phyloP scores from a whole-genome alignment of 2,797 vertebrate species.

The Carcharodon carcharias region DNA sequence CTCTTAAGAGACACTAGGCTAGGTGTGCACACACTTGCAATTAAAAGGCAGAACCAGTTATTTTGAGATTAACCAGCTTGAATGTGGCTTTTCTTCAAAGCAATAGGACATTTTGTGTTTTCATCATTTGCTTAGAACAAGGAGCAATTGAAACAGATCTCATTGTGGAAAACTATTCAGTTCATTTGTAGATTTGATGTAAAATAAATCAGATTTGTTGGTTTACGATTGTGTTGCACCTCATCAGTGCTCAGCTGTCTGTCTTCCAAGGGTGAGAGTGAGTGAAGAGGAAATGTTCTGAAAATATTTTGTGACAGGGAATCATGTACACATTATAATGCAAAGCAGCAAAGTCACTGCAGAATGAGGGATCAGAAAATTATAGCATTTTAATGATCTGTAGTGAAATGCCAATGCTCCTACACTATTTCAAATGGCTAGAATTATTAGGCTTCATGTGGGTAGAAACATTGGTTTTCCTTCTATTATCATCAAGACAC shows the following conservation, averaged over 20 bases:
- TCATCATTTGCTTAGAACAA: background rate
- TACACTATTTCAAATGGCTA: too few species aligned
- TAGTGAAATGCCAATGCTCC: too few species aligned
- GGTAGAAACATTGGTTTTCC: too few species aligned
- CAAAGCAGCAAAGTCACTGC: too few species aligned
- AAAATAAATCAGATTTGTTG: background rate
- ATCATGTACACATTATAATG: background rate
- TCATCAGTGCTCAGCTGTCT: background rate
- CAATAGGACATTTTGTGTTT: background rate
- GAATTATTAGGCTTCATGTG: too few species aligned
- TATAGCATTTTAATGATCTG: too few species aligned
- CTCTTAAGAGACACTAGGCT: background rate
- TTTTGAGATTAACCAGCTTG: background rate
- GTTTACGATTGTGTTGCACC: background rate
- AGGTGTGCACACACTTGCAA: background rate
- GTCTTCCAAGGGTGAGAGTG: background rate
- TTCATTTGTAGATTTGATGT: background rate
- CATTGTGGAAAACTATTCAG: background rate
- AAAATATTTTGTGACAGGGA: background rate
- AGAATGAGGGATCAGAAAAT: too few species aligned
- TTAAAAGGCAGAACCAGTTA: background rate
- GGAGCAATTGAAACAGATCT: background rate
- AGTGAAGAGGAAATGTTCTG: background rate
- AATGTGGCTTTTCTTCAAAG: background rate
- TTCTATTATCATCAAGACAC: too few species aligned